Conservation (phyloP, 2,113 vertebrate genomes). For the Leiothrix lutea region DNA sequence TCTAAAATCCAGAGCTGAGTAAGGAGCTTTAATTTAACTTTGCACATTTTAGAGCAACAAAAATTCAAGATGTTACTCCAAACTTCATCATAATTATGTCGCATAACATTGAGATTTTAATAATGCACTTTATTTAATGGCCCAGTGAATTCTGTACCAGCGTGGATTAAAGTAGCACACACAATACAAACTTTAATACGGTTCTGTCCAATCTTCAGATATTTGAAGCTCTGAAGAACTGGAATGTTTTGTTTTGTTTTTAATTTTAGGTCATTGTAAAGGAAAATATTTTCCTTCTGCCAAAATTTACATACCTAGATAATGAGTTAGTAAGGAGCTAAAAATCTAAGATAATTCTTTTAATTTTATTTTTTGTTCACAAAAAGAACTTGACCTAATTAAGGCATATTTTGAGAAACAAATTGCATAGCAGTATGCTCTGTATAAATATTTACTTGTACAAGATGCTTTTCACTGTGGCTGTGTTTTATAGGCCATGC, state of each 20-base stretch:
- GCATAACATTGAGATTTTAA: conserved; percentile 7
- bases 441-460: conserved; percentile 24
- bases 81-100: conserved; percentile 24
- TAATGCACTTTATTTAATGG: neutral
- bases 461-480: neutral
- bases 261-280: neutral
- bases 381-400: neutral
- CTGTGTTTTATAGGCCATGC: neutral
- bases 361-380: neutral
- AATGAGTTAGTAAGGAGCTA: neutral
- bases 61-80: neutral
- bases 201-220: neutral
- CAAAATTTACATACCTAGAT: neutral
- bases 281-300: neutral
- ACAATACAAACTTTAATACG: neutral
- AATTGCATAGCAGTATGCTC: neutral
- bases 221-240: neutral
- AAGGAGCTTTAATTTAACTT: conserved; percentile 22
- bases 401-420: neutral
- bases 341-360: neutral
- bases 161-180: neutral
- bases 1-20: conserved; percentile 24
- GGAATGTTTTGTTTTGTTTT: neutral
- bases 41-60: neutral
- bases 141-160: neutral